These are phyloP conservation scores for Silurus glanis DNA, from an alignment of 2,113 vertebrate species.

Conservation along the genomic window DNA sequence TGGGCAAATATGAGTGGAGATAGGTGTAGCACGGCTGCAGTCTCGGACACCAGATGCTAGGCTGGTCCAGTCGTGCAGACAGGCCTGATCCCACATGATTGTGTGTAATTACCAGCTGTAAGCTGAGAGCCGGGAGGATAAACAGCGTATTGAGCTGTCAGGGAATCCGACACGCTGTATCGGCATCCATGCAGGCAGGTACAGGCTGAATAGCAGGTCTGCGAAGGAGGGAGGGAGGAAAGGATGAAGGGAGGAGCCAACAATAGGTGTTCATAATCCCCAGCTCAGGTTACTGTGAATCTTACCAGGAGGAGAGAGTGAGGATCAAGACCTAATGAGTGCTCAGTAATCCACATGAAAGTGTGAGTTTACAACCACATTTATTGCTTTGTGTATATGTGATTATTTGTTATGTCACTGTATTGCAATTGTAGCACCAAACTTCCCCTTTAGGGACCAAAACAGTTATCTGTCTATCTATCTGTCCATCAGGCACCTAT, in stretches of 20 bases:
- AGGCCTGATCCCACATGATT: conserved; percentile 74
- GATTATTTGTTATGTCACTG: neutral
- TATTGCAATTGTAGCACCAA: neutral
- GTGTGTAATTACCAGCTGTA: conserved; percentile 77
- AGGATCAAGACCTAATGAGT: neutral
- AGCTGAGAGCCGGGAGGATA: conserved; percentile 74
- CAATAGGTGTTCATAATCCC: conserved; percentile 16
- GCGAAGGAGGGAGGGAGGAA: neutral
- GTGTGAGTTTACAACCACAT: neutral
- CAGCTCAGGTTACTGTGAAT: conserved; percentile 27
- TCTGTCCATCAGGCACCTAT: neutral
- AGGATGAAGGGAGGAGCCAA: neutral
- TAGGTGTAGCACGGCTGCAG: conserved; percentile 35
- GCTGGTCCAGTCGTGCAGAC: conserved; percentile 68
- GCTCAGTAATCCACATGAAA: neutral
- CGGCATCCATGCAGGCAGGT: conserved; percentile 59
- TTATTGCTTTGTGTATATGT: neutral
- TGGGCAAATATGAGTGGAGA: neutral
- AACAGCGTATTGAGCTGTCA: conserved; percentile 72
- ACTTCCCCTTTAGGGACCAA: neutral
- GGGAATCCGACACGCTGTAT: conserved; percentile 60
- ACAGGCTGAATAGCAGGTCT: conserved; percentile 46
- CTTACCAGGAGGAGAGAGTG: neutral
- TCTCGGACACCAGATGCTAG: conserved; percentile 72
- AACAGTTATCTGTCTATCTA: neutral